A percentile compares a stretch with the other conserved stretches of the same genome.
These are phyloP conservation scores for Glandiceps talaboti DNA, from an alignment of 53 echinoderm and acorn worm species.

Conservation along the genomic window DNA sequence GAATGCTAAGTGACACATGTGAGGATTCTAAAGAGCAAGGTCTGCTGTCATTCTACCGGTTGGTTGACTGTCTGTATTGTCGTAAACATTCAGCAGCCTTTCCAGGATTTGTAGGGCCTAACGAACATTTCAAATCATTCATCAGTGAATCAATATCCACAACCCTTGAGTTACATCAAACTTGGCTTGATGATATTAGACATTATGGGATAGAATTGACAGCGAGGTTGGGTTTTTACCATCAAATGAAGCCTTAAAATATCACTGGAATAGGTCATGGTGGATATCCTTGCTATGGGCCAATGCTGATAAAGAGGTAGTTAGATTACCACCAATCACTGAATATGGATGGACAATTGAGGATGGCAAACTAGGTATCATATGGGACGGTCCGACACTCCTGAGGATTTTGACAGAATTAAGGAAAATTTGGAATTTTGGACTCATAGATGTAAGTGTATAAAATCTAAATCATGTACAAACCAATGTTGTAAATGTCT, in stretches of 20 bases:
- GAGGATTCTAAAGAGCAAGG: slow-evolving; percentile 2
- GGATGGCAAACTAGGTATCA: neutral
- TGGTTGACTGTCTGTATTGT: slow-evolving; percentile 33
- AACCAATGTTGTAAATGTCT: neutral
- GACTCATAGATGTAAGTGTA: neutral
- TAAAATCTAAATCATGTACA: neutral
- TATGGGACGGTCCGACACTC: slow-evolving; percentile 21
- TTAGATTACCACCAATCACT: slow-evolving; percentile 12
- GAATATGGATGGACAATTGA: slow-evolving; percentile 14
- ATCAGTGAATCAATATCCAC: neutral
- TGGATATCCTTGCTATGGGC: slow-evolving; percentile 32
- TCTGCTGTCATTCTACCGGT: slow-evolving; percentile 23
- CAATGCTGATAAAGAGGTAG: slow-evolving; percentile 7
- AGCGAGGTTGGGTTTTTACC: slow-evolving; percentile 33
- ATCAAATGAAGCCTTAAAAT: slow-evolving; percentile 18
- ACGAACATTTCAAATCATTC: slow-evolving; percentile 20
- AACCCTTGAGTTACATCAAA: slow-evolving; percentile 12
- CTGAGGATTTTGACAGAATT: neutral
- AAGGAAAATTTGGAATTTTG: neutral
- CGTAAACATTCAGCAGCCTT: slow-evolving; percentile 19
- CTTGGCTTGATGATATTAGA: slow-evolving; percentile 12
- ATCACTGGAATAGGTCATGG: slow-evolving; percentile 14
- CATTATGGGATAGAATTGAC: slow-evolving; percentile 23
- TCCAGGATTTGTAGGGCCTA: slow-evolving; percentile 3
- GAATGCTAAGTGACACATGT: neutral